phyloP scores from a whole-genome alignment of 2,888 invertebrate species.

The Meliscaeva auricollis region DNA sequence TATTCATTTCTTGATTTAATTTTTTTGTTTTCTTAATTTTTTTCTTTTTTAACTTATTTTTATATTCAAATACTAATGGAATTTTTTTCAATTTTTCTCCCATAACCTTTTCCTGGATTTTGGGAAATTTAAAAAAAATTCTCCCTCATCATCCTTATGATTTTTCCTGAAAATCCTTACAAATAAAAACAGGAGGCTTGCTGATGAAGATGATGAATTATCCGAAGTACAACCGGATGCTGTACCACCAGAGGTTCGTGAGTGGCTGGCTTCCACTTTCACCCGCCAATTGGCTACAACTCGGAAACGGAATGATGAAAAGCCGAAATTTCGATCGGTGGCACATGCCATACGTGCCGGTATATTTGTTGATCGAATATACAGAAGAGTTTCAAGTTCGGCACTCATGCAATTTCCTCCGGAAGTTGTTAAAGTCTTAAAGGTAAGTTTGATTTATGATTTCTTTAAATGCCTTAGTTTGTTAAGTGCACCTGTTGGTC shows the following conservation, averaged over 20 bases:
- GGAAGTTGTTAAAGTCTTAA: conserved; percentile 93
- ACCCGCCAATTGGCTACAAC: conserved; percentile 94
- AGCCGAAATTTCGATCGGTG: conserved; percentile 96
- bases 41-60: conserved; percentile 44
- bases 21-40: conserved; percentile 25
- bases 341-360: conserved; percentile 98
- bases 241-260: conserved; percentile 97
- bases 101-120: conserved; percentile 46
- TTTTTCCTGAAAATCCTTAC: background rate
- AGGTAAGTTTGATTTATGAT: conserved; percentile 86
- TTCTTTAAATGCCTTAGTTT: too few relatives aligned
- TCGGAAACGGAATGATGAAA: conserved; percentile 90
- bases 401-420: conserved; percentile 94
- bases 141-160: conserved; percentile 40
- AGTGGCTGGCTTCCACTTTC: conserved; percentile 98
- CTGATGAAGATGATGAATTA: conserved; percentile 97
- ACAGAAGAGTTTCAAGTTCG: conserved; percentile 91
- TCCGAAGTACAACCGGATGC: conserved; percentile 98
- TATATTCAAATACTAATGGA: conserved; percentile 67
- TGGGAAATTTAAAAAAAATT: conserved; percentile 65
- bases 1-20: conserved; percentile 32
- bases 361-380: conserved; percentile 97
- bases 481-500: too few relatives aligned
- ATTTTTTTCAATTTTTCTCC: conserved; percentile 66
- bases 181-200: conserved; percentile 87